phyloP scores from a whole-genome alignment of 2,888 invertebrate genomes.

The Cryptocephalus moraei region DNA sequence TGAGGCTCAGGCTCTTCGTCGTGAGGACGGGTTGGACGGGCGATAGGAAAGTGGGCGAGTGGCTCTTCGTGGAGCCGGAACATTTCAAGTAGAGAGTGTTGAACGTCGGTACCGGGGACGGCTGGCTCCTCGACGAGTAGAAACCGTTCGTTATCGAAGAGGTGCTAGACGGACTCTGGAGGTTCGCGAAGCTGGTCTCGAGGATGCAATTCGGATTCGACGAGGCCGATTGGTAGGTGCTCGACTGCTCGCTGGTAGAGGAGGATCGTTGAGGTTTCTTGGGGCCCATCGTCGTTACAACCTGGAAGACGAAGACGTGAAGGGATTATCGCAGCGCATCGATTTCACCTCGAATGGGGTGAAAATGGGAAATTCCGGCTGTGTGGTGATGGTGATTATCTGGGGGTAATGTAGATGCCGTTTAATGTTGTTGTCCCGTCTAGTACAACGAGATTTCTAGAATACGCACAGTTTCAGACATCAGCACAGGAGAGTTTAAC shows the following conservation, averaged over 20 bases:
- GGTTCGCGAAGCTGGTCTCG: slow-evolving; percentile 67
- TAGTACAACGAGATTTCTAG: no score
- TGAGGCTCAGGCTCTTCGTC: slow-evolving; percentile 24
- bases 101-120: slow-evolving; percentile 20
- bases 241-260: slow-evolving; percentile 30
- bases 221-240: slow-evolving; percentile 29
- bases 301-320: slow-evolving; percentile 37
- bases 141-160: slow-evolving; percentile 35
- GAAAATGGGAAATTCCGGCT: no score
- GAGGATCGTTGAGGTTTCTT: slow-evolving; percentile 60
- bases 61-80: slow-evolving; percentile 21
- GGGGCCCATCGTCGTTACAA: slow-evolving; percentile 70
- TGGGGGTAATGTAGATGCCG: no score
- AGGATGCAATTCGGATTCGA: slow-evolving; percentile 45
- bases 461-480: no score
- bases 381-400: no score
- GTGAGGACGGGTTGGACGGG: slow-evolving; percentile 9
- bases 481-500: no score
- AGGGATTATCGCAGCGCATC: no score
- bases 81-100: neutral
- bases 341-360: no score
- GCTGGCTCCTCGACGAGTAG: slow-evolving; percentile 30
- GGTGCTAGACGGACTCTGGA: slow-evolving; percentile 42
- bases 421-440: no score
- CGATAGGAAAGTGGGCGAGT: slow-evolving; percentile 23